phyloP scores from a whole-genome alignment of 2,888 invertebrate species.

The Machimus atricapillus region DNA sequence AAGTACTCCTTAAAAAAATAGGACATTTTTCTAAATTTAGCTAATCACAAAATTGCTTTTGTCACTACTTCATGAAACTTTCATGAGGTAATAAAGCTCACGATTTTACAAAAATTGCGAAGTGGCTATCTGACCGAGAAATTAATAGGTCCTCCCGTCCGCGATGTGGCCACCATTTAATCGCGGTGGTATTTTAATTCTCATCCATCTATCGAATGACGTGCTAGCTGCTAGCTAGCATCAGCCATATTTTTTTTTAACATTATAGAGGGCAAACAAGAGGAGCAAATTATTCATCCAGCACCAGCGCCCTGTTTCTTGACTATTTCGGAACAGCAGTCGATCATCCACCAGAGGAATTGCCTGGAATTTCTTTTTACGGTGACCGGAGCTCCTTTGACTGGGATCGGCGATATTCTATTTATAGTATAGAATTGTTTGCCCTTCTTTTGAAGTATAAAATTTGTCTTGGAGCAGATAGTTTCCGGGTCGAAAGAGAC shows the following conservation, averaged over 20 bases:
- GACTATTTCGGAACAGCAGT: slow-evolving; percentile 9
- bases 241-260: neutral
- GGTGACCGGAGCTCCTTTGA: neutral
- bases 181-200: neutral
- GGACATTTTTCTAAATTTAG: neutral
- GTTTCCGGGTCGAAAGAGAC: neutral
- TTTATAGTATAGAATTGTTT: neutral
- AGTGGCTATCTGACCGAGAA: neutral
- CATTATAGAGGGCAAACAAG: slow-evolving; percentile 7
- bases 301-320: neutral
- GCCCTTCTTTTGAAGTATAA: neutral
- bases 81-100: neutral
- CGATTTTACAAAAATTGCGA: neutral
- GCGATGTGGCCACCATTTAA: neutral
- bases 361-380: neutral
- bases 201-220: neutral
- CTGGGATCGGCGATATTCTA: neutral
- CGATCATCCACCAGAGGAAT: neutral
- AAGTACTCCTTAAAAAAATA: neutral
- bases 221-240: neutral
- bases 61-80: neutral
- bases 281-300: slow-evolving; percentile 1
- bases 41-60: neutral
- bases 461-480: neutral
- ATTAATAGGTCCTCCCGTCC: neutral